These are phyloP conservation scores for Arctocebus calabarensis DNA, from an alignment of 2,797 vertebrate genomes.

Conservation along the genomic window DNA sequence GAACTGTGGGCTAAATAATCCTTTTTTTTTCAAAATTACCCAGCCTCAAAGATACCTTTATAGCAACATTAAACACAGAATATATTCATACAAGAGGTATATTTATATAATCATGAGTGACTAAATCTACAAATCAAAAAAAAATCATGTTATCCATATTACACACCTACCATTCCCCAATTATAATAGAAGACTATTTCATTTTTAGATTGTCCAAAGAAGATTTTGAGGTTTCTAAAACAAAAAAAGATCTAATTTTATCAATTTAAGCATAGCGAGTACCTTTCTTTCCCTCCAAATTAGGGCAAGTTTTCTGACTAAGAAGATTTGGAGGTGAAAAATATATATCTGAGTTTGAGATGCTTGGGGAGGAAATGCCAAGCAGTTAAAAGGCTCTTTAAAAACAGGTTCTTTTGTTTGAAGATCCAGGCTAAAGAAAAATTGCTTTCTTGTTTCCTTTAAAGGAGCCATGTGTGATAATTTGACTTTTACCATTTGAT, in stretches of 20 bases:
- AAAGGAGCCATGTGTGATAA: slow-evolving; percentile 33
- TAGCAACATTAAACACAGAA: background rate
- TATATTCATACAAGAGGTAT: background rate
- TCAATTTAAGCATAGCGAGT: background rate
- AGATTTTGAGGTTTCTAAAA: slow-evolving; percentile 22
- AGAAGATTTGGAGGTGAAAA: background rate
- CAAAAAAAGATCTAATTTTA: slow-evolving; percentile 21
- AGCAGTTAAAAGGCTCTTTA: background rate
- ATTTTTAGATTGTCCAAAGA: slow-evolving; percentile 43
- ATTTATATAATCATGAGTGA: slow-evolving; percentile 9
- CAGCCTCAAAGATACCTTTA: background rate
- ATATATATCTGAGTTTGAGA: background rate
- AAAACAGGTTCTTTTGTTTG: background rate
- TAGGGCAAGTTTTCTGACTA: background rate
- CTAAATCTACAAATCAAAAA: slow-evolving; percentile 26
- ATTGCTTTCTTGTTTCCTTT: slow-evolving; percentile 47
- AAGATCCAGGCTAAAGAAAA: background rate
- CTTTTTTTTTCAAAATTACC: background rate
- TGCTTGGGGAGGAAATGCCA: slow-evolving; percentile 17
- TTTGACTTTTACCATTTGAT: slow-evolving; percentile 30
- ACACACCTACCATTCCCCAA: background rate
- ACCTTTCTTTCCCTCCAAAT: background rate
- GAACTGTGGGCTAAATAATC: background rate
- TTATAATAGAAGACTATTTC: slow-evolving; percentile 37
- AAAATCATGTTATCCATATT: background rate